phyloP scores from a whole-genome alignment of 2,888 invertebrate species.

The Neoitamus cyanurus region DNA sequence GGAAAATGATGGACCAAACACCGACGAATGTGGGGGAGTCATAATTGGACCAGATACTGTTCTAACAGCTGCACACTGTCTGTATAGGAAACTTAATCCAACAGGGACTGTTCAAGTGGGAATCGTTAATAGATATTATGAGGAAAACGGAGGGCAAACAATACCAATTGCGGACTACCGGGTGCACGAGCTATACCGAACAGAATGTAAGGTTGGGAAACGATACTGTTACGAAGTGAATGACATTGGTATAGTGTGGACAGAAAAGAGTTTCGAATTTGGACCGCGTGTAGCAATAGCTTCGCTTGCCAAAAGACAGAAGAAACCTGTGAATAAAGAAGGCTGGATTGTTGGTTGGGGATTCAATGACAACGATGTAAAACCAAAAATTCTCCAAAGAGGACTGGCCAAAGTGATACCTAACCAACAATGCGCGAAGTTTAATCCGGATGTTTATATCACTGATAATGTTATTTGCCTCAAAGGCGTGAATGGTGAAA shows the following conservation, averaged over 20 bases:
- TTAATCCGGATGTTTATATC: background rate
- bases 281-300: background rate
- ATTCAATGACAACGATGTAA: background rate
- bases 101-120: background rate
- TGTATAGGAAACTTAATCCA: background rate
- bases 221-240: background rate
- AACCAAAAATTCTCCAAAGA: background rate
- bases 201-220: background rate
- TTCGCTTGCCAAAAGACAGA: background rate
- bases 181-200: background rate
- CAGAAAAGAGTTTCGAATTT: background rate
- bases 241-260: background rate
- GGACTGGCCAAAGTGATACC: background rate
- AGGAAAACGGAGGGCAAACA: background rate
- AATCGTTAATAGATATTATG: background rate
- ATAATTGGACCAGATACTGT: background rate
- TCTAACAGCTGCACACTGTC: background rate
- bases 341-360: background rate
- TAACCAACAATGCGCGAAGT: background rate
- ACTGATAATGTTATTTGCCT: background rate
- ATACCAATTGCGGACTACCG: background rate
- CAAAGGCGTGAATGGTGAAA: background rate
- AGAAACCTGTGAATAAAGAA: background rate
- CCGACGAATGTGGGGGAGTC: background rate
- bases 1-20: background rate